These are phyloP conservation scores for Callochromis pleurospilus DNA, from an alignment of 2,113 vertebrate species.

Conservation along the genomic window DNA sequence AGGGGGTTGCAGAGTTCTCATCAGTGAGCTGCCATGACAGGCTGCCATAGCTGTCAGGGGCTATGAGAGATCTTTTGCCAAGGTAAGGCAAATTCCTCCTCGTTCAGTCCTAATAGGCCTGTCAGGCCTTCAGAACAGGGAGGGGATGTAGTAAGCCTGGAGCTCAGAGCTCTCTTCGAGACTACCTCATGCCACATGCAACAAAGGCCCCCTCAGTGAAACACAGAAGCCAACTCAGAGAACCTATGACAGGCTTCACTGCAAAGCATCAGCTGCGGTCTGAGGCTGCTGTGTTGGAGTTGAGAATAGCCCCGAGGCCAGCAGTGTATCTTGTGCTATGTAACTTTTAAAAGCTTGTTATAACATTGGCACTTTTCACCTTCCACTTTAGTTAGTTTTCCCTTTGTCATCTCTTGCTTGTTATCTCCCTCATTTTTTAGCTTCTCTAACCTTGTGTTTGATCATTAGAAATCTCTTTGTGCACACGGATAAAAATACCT, in stretches of 20 bases:
- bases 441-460: not conserved
- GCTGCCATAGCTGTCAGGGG: conserved; percentile 53
- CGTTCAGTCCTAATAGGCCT: conserved; percentile 57
- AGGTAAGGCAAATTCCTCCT: conserved; percentile 58
- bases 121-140: conserved; percentile 46
- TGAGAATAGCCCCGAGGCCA: conserved; percentile 29
- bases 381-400: not conserved
- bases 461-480: not conserved
- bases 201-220: conserved; percentile 34
- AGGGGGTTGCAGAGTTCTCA: conserved; percentile 18
- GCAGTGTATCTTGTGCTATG: not conserved
- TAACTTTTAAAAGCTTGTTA: conserved; percentile 9
- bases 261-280: not conserved
- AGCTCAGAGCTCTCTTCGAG: conserved; percentile 26
- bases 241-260: conserved; percentile 34
- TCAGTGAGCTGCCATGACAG: conserved; percentile 51
- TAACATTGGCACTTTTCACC: not conserved
- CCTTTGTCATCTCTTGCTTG: not conserved
- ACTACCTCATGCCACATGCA: conserved; percentile 27
- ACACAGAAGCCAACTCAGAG: conserved; percentile 9
- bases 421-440: not conserved
- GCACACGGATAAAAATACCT: not conserved
- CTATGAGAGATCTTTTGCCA: conserved; percentile 56
- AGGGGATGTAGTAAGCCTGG: not conserved
- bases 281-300: not conserved